phyloP scores from a whole-genome alignment of 2,888 invertebrate species.

The Euphydryas editha region DNA sequence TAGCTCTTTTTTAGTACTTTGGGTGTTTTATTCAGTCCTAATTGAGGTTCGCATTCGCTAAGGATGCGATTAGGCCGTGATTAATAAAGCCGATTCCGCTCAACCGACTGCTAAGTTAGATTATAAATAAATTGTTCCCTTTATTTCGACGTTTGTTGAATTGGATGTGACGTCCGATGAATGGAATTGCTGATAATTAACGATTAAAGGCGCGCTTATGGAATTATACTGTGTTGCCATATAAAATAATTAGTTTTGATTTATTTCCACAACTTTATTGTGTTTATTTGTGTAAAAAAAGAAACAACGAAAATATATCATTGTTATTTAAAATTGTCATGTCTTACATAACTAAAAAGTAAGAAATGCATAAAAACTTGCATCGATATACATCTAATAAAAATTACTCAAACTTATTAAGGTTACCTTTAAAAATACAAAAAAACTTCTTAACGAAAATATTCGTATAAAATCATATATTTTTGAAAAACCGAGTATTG shows the following conservation, averaged over 20 bases:
- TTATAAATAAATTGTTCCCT: conserved; percentile 52
- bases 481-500: conserved; percentile 41
- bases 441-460: background rate
- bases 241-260: background rate
- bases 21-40: conserved; percentile 72
- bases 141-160: conserved; percentile 44
- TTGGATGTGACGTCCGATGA: conserved; percentile 25
- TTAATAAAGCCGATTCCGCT: conserved; percentile 66
- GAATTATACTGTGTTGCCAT: conserved; percentile 10
- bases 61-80: conserved; percentile 79
- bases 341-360: too few relatives aligned
- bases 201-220: conserved; percentile 10
- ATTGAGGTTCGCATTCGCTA: conserved; percentile 79
- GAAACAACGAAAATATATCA: too few relatives aligned
- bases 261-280: background rate
- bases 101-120: conserved; percentile 53
- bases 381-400: too few relatives aligned
- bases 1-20: conserved; percentile 66
- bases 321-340: too few relatives aligned
- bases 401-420: too few relatives aligned
- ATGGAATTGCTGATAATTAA: conserved; percentile 36
- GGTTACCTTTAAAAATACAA: too few relatives aligned
- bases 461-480: background rate
- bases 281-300: background rate
- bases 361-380: too few relatives aligned